Base-by-base conservation (phyloP, 2,113 vertebrate species). In the Varanus salvator region DNA sequence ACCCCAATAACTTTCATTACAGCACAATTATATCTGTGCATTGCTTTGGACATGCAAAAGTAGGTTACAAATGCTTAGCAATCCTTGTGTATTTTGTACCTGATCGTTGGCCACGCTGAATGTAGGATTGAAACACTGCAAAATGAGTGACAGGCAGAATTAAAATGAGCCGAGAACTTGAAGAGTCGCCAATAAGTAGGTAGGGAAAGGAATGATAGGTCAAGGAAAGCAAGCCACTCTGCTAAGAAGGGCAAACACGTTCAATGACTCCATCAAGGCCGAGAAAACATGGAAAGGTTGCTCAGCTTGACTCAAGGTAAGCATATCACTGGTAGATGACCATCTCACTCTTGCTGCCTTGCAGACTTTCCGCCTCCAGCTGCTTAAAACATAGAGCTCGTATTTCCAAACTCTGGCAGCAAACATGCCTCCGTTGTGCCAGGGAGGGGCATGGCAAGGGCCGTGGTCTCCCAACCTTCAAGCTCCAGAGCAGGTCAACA, bases 251-350 rank as follows among this genome's bases (percentile, higher is more conserved):
- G 66, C 44, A 69, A 89, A 2, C 3, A 1, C 27, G 75, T 85
- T 6, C 12, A 31, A 11, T 15, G 3, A 4, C 12, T 14, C 68
- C 34, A 44, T 29, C 4, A 80, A 89, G 91, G 68, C 0, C 44
- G 52, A 14, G 0, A 0, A 0, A 1, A 29, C 23, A 1, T 0
- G 8, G 6, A 1, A 48, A 74, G 27, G 0, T 2, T 9, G 86
- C 4, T 0, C 74, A 71, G 78, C 3, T 29, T 87, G 66, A 77
- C 60, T 48, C 0, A 0, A 29, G 71, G 50, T 7, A 60, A 72
- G 17, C 31, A 54, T 1, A n/a, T 44, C 38, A 12, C 5, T 68
- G 54, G 3, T 4, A 89, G 88, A 86, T 72, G 86, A 89, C 77
- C 27, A 14, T 66, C 68, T 80, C 4, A 0, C 29, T 3, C 19